Percentiles rank a stretch among this genome's conserved stretches.
Evolutionary conservation across 1,140 invertebrate species (phyloP).

Genomic region (Brachionus manjavacas): DNA sequence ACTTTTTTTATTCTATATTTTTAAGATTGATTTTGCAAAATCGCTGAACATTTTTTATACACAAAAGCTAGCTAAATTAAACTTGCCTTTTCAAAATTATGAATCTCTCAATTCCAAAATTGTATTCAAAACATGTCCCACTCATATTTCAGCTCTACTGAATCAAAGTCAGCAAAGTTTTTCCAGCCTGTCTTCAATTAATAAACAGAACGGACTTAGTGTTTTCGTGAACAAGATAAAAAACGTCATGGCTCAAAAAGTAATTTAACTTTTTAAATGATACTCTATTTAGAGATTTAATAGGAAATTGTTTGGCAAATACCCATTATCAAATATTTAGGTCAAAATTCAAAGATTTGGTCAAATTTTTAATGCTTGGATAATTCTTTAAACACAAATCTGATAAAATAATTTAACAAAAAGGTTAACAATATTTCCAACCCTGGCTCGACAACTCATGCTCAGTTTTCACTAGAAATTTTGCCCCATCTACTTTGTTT

Average conservation of each 20-base stretch:
- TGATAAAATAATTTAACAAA: not conserved
- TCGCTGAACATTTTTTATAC: not conserved
- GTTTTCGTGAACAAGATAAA: not conserved
- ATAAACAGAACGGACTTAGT: not conserved
- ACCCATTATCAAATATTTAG: not conserved
- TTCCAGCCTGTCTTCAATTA: not conserved
- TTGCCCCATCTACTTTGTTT: constrained; percentile 14
- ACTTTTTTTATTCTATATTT: not conserved
- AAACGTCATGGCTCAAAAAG: constrained; percentile 12
- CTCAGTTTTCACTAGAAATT: not conserved
- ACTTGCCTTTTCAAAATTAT: not conserved
- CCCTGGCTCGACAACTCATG: not conserved
- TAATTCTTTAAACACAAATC: not conserved
- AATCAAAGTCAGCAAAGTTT: constrained; percentile 6
- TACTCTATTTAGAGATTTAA: not conserved
- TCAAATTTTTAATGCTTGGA: not conserved
- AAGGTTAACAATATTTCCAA: constrained; percentile 9
- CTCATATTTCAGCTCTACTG: not conserved
- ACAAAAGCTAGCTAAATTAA: not conserved
- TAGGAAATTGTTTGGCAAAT: not conserved
- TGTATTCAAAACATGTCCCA: not conserved
- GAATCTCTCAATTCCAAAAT: not conserved
- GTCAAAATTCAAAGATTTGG: not conserved
- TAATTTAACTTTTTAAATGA: not conserved
- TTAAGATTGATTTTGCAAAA: constrained; percentile 11